Evolutionary conservation across 2,888 invertebrate species (phyloP).

Genomic region (Oligia latruncula): DNA sequence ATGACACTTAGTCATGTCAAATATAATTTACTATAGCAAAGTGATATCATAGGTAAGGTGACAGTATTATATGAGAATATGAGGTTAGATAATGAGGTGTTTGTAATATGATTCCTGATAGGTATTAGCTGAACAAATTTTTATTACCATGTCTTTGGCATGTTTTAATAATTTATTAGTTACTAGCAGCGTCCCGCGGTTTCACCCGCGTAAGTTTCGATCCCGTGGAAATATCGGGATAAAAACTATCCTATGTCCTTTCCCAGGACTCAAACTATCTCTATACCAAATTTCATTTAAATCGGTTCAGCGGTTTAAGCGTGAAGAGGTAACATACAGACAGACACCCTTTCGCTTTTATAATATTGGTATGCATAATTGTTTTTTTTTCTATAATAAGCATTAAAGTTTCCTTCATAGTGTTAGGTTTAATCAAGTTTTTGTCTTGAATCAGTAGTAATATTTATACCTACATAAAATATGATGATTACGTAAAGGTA

Average conservation of each 20-base stretch:
- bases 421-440: constrained; percentile 14
- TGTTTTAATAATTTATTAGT: constrained; percentile 6
- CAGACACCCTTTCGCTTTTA: no score
- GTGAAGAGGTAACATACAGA: no score
- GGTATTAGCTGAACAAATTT: constrained; percentile 11
- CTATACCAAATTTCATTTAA: no score
- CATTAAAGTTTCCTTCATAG: constrained; percentile 8
- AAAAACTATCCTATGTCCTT: no score
- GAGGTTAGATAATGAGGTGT: constrained; percentile 12
- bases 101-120: constrained; percentile 37
- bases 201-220: no score
- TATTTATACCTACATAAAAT: neutral
- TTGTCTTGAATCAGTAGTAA: neutral
- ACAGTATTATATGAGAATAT: constrained; percentile 14
- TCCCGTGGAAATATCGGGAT: no score
- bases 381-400: constrained; percentile 13
- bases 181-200: neutral
- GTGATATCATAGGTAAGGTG: constrained; percentile 44
- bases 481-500: constrained; percentile 23
- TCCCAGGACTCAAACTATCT: no score
- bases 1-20: constrained; percentile 28
- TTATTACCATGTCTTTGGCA: constrained; percentile 9
- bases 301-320: no score
- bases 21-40: constrained; percentile 30
- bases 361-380: constrained; percentile 5